phyloP scores from a whole-genome alignment of 2,888 invertebrate genomes.

The Chesias legatella region DNA sequence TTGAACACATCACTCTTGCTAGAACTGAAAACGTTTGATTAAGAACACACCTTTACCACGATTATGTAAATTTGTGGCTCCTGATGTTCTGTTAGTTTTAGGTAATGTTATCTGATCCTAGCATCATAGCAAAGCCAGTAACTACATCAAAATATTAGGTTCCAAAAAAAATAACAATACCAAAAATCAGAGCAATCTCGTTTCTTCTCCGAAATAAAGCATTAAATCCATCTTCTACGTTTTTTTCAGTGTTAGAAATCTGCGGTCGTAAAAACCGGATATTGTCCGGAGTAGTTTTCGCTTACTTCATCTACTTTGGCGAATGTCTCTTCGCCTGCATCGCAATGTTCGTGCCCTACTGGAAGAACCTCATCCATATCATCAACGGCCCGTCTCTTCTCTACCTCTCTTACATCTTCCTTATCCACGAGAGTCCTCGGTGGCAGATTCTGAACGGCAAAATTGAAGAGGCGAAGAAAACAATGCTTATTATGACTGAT shows the following conservation, averaged over 20 bases:
- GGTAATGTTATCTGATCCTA: too few relatives aligned
- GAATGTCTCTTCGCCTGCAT: slow-evolving; percentile 55
- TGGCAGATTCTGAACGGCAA: slow-evolving; percentile 63
- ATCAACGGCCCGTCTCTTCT: slow-evolving; percentile 55
- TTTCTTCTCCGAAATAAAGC: too few relatives aligned
- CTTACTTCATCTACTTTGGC: slow-evolving; percentile 57
- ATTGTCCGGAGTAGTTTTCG: slow-evolving; percentile 53
- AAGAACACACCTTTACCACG: too few relatives aligned
- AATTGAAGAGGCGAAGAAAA: slow-evolving; percentile 48
- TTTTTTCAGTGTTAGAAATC: slow-evolving; percentile 59
- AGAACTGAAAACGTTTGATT: too few relatives aligned
- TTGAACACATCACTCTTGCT: too few relatives aligned
- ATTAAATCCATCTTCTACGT: slow-evolving; percentile 4
- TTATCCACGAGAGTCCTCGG: slow-evolving; percentile 58
- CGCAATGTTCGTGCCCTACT: slow-evolving; percentile 58
- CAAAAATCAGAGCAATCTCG: too few relatives aligned
- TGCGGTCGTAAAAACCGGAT: slow-evolving; percentile 49
- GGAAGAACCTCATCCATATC: slow-evolving; percentile 56
- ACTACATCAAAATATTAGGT: too few relatives aligned
- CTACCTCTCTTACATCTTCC: slow-evolving; percentile 43
- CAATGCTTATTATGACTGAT: slow-evolving; percentile 44
- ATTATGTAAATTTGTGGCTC: too few relatives aligned
- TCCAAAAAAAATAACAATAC: too few relatives aligned
- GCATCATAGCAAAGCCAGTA: too few relatives aligned
- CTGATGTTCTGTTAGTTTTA: too few relatives aligned